A percentile compares a stretch with the other conserved stretches of the same genome.
These are phyloP conservation scores for Lamellibrachia luymesi DNA, from an alignment of 1,140 invertebrate species.

Conservation along the genomic window DNA sequence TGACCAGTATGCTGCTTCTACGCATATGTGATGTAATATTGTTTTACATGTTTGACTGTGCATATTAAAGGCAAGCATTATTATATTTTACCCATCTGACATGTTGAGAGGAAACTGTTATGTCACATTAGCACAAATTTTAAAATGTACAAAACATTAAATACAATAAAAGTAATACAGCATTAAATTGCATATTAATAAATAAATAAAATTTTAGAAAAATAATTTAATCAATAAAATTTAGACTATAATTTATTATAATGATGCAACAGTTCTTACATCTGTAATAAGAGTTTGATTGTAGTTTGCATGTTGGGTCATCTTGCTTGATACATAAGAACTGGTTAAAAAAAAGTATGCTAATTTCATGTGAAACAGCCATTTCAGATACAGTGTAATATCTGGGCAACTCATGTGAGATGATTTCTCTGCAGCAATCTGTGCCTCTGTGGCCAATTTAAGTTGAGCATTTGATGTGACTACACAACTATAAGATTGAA, in stretches of 20 bases:
- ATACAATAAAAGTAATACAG: too few relatives aligned
- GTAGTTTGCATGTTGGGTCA: background rate
- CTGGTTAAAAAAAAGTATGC: background rate
- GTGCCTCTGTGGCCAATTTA: too few relatives aligned
- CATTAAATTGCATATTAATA: too few relatives aligned
- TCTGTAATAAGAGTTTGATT: background rate
- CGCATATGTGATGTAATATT: background rate
- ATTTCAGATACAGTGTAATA: background rate
- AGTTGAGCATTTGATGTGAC: too few relatives aligned
- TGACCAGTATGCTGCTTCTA: background rate
- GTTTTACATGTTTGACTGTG: background rate
- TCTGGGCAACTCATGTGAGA: too few relatives aligned
- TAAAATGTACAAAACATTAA: background rate
- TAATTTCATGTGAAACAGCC: background rate
- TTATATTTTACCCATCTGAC: background rate
- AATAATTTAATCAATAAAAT: too few relatives aligned
- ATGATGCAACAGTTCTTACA: background rate
- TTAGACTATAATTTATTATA: too few relatives aligned
- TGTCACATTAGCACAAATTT: background rate
- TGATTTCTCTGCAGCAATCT: too few relatives aligned
- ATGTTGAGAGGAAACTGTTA: background rate
- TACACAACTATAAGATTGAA: too few relatives aligned
- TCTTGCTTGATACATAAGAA: background rate
- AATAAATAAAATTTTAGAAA: too few relatives aligned
- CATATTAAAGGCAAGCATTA: background rate